Conservation (phyloP, 53 echinoderm and acorn worm genomes). For the Paracentrotus lividus region DNA sequence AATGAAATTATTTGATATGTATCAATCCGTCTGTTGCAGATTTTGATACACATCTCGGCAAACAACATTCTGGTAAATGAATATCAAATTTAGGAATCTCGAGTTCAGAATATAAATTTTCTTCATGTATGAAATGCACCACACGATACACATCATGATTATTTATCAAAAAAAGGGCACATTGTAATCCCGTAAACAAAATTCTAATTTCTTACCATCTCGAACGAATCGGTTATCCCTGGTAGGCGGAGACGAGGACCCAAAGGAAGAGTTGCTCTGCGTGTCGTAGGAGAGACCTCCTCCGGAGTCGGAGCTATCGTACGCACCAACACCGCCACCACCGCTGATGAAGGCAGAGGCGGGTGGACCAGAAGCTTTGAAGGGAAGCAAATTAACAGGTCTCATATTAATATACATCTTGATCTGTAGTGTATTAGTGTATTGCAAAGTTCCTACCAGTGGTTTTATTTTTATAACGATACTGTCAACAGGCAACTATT, state of each 20-base stretch:
- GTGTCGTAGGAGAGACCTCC: constrained; percentile 91
- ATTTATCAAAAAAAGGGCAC: background rate
- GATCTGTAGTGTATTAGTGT: too few species aligned
- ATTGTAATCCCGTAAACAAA: background rate
- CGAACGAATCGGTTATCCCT: constrained; percentile 81
- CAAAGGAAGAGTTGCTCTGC: constrained; percentile 96
- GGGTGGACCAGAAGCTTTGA: constrained; percentile 77
- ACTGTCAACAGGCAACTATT: too few species aligned
- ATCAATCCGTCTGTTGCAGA: background rate
- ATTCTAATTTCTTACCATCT: constrained; percentile 76
- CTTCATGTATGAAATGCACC: background rate
- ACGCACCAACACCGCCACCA: constrained; percentile 71
- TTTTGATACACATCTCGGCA: background rate
- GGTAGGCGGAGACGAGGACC: constrained; percentile 93
- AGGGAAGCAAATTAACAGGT: background rate
- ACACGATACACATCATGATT: background rate
- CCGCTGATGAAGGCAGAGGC: constrained; percentile 74
- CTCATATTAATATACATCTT: background rate
- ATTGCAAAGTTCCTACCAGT: too few species aligned
- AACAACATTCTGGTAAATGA: background rate
- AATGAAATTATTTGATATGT: background rate
- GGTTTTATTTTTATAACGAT: too few species aligned
- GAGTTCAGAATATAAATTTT: background rate
- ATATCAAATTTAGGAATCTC: background rate
- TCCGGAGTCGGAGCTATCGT: constrained; percentile 97